These are phyloP conservation scores for Tachuris rubrigastra DNA, from an alignment of 2,113 vertebrate genomes.

Conservation along the genomic window DNA sequence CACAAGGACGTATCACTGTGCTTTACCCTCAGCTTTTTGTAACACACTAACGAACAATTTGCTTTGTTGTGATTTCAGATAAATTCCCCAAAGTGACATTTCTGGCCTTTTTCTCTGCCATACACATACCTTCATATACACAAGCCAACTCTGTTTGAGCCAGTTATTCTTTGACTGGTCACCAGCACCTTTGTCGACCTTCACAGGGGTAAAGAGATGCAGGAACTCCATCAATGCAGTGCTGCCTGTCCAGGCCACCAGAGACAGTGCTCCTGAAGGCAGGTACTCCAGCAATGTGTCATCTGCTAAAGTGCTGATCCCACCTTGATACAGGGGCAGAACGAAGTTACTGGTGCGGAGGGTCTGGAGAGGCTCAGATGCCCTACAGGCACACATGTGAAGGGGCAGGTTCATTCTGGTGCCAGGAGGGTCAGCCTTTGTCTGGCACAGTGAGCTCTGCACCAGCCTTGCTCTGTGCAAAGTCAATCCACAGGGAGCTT, in stretches of 20 bases:
- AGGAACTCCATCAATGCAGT: accelerated
- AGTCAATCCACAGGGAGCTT: neutral
- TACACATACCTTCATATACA: neutral
- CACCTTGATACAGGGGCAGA: neutral
- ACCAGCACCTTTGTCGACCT: neutral
- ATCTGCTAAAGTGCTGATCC: neutral
- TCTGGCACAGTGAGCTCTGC: accelerated
- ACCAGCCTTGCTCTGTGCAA: accelerated
- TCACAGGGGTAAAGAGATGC: neutral
- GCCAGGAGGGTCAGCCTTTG: neutral
- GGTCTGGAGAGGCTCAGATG: neutral
- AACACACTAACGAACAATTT: neutral
- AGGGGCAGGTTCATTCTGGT: accelerated
- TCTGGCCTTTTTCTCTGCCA: neutral
- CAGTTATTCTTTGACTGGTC: neutral
- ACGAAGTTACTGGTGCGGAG: neutral
- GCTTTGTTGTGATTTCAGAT: neutral
- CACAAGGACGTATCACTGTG: accelerated
- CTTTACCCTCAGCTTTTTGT: neutral
- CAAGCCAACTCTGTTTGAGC: neutral
- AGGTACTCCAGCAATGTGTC: accelerated
- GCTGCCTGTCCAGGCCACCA: neutral
- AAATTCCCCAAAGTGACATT: neutral
- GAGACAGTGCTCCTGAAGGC: neutral
- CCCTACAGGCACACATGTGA: accelerated